Conservation (phyloP, 2,797 vertebrate species). For the Acanthiza pusilla region DNA sequence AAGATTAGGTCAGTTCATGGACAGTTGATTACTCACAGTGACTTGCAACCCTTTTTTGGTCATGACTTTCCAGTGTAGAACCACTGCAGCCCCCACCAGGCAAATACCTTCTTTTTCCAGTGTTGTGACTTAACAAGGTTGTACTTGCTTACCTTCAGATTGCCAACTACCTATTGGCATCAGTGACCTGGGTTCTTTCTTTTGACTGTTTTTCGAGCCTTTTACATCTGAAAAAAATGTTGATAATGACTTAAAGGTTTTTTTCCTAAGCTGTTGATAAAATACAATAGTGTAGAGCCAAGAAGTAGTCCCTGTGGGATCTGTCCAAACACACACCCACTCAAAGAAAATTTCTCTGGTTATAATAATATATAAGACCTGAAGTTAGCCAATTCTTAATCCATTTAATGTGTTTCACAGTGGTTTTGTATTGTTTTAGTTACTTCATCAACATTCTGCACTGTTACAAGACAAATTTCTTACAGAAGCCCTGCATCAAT, state of each 20-base stretch:
- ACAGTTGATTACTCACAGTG: background rate
- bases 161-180: background rate
- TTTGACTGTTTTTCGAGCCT: background rate
- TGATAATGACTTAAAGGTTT: background rate
- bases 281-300: background rate
- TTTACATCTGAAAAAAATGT: background rate
- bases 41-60: background rate
- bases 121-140: background rate
- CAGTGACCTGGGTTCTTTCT: background rate
- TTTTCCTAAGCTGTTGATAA: background rate
- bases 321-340: constrained; percentile 37
- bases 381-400: constrained; percentile 30
- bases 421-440: background rate
- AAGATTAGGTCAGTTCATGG: background rate
- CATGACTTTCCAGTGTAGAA: background rate
- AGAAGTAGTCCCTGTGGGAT: background rate
- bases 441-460: background rate
- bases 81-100: background rate
- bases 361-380: constrained; percentile 13
- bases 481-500: constrained; percentile 4
- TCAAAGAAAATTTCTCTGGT: constrained; percentile 43
- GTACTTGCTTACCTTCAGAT: background rate
- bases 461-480: background rate
- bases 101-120: background rate
- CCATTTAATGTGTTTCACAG: constrained; percentile 2